Percentiles rank a stretch among this genome's conserved stretches.
phyloP scores from a whole-genome alignment of 2,888 invertebrate genomes.

The Clistopyga incitator region DNA sequence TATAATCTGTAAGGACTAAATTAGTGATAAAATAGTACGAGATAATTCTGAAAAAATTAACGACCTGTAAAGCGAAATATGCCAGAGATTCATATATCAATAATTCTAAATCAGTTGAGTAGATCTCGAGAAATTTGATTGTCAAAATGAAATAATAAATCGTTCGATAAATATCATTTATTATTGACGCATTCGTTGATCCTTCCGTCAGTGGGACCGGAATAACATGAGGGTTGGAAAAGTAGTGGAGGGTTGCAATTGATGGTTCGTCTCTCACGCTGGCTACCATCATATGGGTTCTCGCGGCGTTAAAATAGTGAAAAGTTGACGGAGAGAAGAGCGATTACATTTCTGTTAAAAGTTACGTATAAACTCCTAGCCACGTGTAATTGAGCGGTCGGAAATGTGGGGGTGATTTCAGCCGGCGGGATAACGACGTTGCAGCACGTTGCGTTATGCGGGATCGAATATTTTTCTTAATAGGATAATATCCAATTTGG shows the following conservation, averaged over 20 bases:
- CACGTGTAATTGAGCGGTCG: slow-evolving; percentile 37
- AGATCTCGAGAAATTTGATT: neutral
- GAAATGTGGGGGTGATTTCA: slow-evolving; percentile 18
- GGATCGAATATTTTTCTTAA: slow-evolving; percentile 46
- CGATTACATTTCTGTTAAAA: slow-evolving; percentile 53
- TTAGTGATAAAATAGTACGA: neutral
- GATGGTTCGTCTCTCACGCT: slow-evolving; percentile 33
- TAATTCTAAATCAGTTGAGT: neutral
- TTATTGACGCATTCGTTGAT: slow-evolving; percentile 17
- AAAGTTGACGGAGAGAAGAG: slow-evolving; percentile 41
- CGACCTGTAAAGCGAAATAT: too few relatives aligned
- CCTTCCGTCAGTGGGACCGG: slow-evolving; percentile 34
- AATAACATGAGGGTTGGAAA: slow-evolving; percentile 58
- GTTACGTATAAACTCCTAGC: slow-evolving; percentile 12
- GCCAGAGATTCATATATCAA: neutral
- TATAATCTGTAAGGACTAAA: neutral
- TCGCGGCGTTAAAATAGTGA: slow-evolving; percentile 34
- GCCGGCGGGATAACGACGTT: slow-evolving; percentile 12
- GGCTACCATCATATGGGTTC: slow-evolving; percentile 49
- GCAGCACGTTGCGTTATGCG: slow-evolving; percentile 53
- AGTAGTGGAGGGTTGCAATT: slow-evolving; percentile 43
- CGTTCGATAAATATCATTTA: neutral
- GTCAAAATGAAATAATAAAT: neutral
- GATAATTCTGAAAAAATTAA: neutral
- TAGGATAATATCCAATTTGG: slow-evolving; percentile 22